These are phyloP conservation scores for Rhea americana DNA, from an alignment of 2,113 vertebrate genomes.

Conservation along the genomic window DNA sequence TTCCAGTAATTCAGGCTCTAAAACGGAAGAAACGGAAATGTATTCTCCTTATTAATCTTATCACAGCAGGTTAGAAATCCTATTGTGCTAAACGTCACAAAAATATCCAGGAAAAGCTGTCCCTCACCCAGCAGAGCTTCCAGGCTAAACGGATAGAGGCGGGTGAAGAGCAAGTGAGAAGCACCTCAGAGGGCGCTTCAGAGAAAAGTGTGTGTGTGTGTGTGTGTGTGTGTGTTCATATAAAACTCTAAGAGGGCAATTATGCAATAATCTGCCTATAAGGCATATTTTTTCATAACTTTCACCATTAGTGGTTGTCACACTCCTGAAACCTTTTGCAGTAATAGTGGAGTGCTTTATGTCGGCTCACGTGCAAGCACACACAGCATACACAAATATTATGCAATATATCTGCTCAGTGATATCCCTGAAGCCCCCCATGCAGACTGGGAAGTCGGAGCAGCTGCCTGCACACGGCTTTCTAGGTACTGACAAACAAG, in stretches of 20 bases:
- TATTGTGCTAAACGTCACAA: not conserved
- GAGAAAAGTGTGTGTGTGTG: not conserved
- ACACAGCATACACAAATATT: not conserved
- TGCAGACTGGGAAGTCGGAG: not conserved
- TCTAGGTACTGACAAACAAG: not conserved
- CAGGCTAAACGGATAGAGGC: not conserved
- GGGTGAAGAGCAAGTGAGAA: not conserved
- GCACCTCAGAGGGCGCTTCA: not conserved
- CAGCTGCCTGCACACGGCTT: not conserved
- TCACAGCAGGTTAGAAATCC: not conserved
- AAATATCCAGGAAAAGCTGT: not conserved
- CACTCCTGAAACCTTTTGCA: not conserved
- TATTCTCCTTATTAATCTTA: not conserved
- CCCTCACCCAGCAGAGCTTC: not conserved
- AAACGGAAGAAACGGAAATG: not conserved
- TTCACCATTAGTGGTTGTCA: not conserved
- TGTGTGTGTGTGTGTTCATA: accelerated
- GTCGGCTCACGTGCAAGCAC: not conserved
- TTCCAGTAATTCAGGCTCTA: not conserved
- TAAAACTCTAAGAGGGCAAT: not conserved
- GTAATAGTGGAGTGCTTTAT: not conserved
- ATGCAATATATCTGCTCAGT: not conserved
- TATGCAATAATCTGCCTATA: not conserved
- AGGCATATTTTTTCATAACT: not conserved
- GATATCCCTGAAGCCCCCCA: not conserved